These are phyloP conservation scores for Papilio gigon DNA, from an alignment of 2,888 invertebrate genomes.

Conservation along the genomic window DNA sequence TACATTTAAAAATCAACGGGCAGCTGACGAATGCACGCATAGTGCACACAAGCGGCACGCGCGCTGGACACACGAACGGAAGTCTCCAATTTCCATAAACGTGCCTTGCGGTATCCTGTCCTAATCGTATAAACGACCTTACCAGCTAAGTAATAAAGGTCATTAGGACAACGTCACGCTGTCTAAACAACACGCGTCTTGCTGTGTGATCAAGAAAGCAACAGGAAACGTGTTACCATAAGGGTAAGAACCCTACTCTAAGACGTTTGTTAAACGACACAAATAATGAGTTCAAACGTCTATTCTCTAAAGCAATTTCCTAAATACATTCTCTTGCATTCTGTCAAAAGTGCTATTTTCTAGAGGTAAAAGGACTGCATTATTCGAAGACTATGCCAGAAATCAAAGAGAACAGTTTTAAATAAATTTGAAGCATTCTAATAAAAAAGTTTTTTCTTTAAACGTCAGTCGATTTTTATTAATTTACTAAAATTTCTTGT, in stretches of 20 bases:
- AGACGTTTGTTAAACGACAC: constrained; percentile 43
- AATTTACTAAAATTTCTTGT: too few relatives aligned
- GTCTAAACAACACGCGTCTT: constrained; percentile 60
- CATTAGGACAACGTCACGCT: constrained; percentile 25
- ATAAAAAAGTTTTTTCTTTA: too few relatives aligned
- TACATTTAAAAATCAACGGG: constrained; percentile 51
- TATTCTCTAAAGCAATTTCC: not conserved
- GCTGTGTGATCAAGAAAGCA: constrained; percentile 59
- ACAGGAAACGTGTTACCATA: constrained; percentile 69
- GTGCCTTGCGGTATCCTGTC: constrained; percentile 37
- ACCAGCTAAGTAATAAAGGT: constrained; percentile 35
- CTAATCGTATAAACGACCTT: constrained; percentile 44
- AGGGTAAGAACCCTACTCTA: constrained; percentile 68
- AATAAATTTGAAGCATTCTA: too few relatives aligned
- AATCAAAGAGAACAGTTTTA: too few relatives aligned
- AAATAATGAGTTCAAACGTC: not conserved
- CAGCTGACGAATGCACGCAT: constrained; percentile 61
- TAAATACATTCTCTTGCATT: not conserved
- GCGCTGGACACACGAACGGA: constrained; percentile 76
- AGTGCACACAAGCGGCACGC: constrained; percentile 56
- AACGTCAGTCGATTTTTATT: too few relatives aligned
- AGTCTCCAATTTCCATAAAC: constrained; percentile 69
- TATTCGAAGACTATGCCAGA: too few relatives aligned
- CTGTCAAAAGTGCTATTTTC: not conserved
- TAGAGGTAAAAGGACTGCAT: not conserved